Evolutionary conservation across 2,113 vertebrate genomes (phyloP).

Genomic region (Cricetomys ansorgei): DNA sequence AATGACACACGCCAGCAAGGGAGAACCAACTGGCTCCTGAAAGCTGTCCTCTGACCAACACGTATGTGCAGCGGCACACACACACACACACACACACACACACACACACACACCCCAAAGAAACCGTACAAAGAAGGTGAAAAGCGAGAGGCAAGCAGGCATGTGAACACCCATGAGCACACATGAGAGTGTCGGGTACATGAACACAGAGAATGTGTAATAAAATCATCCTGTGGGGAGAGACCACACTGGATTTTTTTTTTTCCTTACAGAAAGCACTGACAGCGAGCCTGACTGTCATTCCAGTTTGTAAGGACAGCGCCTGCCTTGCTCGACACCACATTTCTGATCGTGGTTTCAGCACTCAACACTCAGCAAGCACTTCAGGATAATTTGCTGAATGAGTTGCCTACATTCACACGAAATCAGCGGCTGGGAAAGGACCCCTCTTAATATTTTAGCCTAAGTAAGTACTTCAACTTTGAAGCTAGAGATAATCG

Average conservation of each 20-base stretch:
- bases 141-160: background rate
- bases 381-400: background rate
- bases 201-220: background rate
- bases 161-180: background rate
- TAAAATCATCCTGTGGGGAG: background rate
- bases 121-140: background rate
- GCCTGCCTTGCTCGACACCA: background rate
- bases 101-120: background rate
- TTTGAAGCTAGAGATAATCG: background rate
- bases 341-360: background rate
- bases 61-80: background rate
- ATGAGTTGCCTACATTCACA: background rate
- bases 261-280: background rate
- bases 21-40: background rate
- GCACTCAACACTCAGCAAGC: background rate
- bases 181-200: too few species aligned
- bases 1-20: too few species aligned
- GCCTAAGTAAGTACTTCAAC: constrained; percentile 19
- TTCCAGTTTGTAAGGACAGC: background rate
- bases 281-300: background rate
- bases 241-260: background rate
- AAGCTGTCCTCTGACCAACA: background rate
- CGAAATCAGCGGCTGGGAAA: background rate
- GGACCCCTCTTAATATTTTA: background rate
- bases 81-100: background rate